Evolutionary conservation across 2,888 invertebrate genomes (phyloP).

Genomic region (Dasysyrphus albostriatus): DNA sequence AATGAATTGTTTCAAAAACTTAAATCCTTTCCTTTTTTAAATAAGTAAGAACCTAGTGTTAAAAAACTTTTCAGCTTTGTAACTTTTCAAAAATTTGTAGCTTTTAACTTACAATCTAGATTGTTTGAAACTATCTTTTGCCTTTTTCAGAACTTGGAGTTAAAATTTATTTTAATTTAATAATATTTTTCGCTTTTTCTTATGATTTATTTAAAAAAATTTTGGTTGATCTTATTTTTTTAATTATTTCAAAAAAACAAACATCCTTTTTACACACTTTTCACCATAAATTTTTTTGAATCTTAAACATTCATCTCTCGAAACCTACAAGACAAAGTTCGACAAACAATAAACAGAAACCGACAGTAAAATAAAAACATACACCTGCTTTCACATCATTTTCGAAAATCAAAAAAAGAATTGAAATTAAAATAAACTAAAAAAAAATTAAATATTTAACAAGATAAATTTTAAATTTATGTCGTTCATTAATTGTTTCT

Average conservation of each 20-base stretch:
- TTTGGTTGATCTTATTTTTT: neutral
- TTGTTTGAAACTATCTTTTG: neutral
- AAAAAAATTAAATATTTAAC: constrained; percentile 41
- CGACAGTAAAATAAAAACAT: neutral
- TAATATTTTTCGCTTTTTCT: constrained; percentile 5
- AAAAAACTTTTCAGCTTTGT: neutral
- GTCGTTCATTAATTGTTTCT: constrained; percentile 73
- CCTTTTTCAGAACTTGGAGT: neutral
- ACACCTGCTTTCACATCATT: neutral
- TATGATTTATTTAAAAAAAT: neutral
- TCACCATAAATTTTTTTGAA: constrained; percentile 1
- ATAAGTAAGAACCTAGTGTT: neutral
- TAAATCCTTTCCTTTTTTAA: too few relatives aligned
- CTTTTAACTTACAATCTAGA: neutral
- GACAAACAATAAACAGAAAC: neutral
- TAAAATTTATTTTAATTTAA: neutral
- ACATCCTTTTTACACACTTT: neutral
- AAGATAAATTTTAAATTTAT: constrained; percentile 58
- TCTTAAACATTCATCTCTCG: neutral
- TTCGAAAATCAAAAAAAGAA: constrained; percentile 11
- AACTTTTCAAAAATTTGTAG: neutral
- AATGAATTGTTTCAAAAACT: too few relatives aligned
- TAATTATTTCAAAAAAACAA: constrained; percentile 1
- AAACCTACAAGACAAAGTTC: constrained; percentile 2
- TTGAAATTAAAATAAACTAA: neutral